phyloP scores from a whole-genome alignment of 2,888 invertebrate species.

The Tipula lateralis region DNA sequence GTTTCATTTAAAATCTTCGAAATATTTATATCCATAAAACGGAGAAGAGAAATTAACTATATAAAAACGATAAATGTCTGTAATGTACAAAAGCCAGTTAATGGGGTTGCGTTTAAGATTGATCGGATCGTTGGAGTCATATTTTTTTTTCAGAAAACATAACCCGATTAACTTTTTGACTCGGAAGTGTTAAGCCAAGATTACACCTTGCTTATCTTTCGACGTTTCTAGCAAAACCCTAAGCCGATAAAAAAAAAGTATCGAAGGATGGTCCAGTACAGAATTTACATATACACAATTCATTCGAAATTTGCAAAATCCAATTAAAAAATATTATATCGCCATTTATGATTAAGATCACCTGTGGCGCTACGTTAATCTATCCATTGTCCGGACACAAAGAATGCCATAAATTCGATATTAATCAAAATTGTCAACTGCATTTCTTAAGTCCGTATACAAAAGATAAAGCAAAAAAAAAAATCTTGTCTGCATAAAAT shows the following conservation, averaged over 20 bases:
- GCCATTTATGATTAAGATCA: neutral
- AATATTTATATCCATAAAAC: no score
- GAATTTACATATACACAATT: neutral
- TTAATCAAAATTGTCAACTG: neutral
- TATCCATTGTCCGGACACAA: neutral
- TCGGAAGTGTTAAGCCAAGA: neutral
- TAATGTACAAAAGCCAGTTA: no score
- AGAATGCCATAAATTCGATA: neutral
- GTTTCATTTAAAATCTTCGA: neutral
- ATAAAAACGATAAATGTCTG: no score
- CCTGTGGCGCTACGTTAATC: neutral
- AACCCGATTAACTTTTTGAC: neutral
- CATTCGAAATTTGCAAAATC: neutral
- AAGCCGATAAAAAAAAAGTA: neutral
- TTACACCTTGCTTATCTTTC: neutral
- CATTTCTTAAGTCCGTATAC: neutral
- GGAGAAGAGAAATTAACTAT: no score
- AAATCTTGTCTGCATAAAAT: neutral
- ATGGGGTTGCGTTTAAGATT: neutral
- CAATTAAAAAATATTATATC: neutral
- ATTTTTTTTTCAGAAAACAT: neutral
- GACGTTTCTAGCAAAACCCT: neutral
- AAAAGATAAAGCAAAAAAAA: neutral
- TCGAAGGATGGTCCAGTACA: neutral
- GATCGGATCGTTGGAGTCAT: neutral